Conservation (phyloP, 2,113 vertebrate species). For the Octodon degus region DNA sequence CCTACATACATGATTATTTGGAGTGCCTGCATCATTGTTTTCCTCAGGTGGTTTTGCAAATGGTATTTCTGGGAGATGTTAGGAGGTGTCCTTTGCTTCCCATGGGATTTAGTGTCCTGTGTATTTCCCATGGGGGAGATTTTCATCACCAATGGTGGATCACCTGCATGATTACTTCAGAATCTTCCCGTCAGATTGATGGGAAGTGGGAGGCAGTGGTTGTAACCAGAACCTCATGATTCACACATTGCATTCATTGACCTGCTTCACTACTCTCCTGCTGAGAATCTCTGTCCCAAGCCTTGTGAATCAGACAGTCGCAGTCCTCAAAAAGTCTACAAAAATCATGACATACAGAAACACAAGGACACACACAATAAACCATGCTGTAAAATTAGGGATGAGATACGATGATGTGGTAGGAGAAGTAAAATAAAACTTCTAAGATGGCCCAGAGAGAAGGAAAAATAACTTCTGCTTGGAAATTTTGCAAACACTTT, state of each 20-base stretch:
- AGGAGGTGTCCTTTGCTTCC: neutral
- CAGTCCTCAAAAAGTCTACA: neutral
- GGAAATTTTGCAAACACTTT: neutral
- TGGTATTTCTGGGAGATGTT: neutral
- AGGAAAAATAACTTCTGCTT: slow-evolving; percentile 6
- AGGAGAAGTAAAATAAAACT: neutral
- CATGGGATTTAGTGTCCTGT: neutral
- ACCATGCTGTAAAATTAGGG: neutral
- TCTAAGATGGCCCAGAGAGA: neutral
- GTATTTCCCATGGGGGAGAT: neutral
- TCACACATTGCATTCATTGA: neutral
- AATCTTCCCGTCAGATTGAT: neutral
- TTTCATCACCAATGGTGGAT: neutral
- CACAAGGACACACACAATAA: neutral
- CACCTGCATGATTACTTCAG: neutral
- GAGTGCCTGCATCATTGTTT: neutral
- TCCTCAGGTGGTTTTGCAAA: neutral
- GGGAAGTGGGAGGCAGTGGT: rapidly evolving
- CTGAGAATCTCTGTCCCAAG: neutral
- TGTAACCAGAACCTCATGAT: neutral
- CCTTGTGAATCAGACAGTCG: neutral
- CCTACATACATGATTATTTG: rapidly evolving
- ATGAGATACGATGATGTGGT: neutral
- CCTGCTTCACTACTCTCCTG: neutral
- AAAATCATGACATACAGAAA: neutral